phyloP scores from a whole-genome alignment of 2,797 vertebrate genomes.

The Trachops cirrhosus region DNA sequence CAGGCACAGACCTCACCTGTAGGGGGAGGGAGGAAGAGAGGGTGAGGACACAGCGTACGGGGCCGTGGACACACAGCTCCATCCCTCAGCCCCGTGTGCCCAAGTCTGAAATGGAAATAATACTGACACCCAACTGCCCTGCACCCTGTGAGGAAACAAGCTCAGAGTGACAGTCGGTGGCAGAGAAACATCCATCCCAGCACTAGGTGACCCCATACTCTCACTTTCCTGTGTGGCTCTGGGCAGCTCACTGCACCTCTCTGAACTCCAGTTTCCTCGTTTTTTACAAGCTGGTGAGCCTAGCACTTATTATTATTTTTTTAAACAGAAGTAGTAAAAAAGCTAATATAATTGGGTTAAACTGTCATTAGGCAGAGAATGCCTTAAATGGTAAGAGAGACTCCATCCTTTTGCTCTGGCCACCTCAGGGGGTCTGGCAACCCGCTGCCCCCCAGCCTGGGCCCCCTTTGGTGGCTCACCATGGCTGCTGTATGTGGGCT shows the following conservation, averaged over 20 bases:
- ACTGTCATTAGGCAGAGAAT: no score
- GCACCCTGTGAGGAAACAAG: no score
- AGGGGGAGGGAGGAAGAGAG: fast-evolving
- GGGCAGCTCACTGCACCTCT: not conserved
- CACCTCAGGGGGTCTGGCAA: not conserved
- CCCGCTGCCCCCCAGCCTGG: fast-evolving
- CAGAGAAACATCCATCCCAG: not conserved
- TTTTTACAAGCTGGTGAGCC: not conserved
- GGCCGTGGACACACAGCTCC: not conserved
- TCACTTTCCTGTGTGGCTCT: not conserved
- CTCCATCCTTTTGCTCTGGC: not conserved
- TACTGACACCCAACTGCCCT: no score
- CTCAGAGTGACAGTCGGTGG: not conserved
- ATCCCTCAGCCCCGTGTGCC: not conserved
- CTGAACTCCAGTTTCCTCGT: not conserved
- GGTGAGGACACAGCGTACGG: not conserved
- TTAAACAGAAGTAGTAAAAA: not conserved
- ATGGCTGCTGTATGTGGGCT: not conserved
- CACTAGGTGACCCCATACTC: not conserved
- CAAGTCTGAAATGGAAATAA: not conserved
- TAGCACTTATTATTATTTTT: not conserved
- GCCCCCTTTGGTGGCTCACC: not conserved
- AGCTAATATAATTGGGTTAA: not conserved
- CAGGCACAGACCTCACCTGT: conserved; percentile 69
- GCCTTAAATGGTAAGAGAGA: not conserved